Base-by-base conservation (phyloP, 2,113 vertebrate genomes). In the Ptychochromis oligacanthus region DNA sequence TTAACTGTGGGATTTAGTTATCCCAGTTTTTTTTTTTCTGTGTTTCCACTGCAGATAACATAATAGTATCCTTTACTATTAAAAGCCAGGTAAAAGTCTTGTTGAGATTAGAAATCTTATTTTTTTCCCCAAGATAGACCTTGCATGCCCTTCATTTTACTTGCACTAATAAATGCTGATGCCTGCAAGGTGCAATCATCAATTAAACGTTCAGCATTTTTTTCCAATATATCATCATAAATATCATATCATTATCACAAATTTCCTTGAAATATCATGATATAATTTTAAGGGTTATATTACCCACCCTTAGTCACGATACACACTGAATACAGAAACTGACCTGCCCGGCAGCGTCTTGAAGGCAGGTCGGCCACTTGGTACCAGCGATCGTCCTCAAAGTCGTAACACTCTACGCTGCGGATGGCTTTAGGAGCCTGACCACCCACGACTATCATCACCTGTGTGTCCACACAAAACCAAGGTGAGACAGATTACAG, bases 391-490 rank as follows among this genome's bases (percentile, higher is more conserved):
- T 98, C 98, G 75, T 99, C 97, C 92, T 98, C 97, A 17, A 99
- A 97, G 88, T 99, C 98, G 13, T 99, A 99, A 93, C 98, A 98
- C 92, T 99, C 98, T 88, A 99, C 98, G 0, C 97, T 97, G 79
- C 97, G 97, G 87, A 99, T 99, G 34, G 98, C 98, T 94, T 99
- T 99, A 15, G 98, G 98, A 0, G 98, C 98, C 91, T 99, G 98
- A 31, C 98, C 98, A 0, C 98, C 98, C 62, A 99, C 98, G 88
- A 99, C 98, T 0, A 99, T 98, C 98, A 99, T 99, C 92, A 98
- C 97, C 98, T 99, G 87, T 64, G 87, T 57, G 26, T 1, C 15
- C 5, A 49, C 57, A 61, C 67, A 36, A 55, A 38, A 38, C 34
- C 77, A 59, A 15, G 1, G 7, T 11, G 2, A 49, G 15, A 52